Percentiles rank a stretch among this genome's conserved stretches.
Evolutionary conservation across 2,797 vertebrate species (phyloP).

Genomic region (Kryptopterus vitreolus): DNA sequence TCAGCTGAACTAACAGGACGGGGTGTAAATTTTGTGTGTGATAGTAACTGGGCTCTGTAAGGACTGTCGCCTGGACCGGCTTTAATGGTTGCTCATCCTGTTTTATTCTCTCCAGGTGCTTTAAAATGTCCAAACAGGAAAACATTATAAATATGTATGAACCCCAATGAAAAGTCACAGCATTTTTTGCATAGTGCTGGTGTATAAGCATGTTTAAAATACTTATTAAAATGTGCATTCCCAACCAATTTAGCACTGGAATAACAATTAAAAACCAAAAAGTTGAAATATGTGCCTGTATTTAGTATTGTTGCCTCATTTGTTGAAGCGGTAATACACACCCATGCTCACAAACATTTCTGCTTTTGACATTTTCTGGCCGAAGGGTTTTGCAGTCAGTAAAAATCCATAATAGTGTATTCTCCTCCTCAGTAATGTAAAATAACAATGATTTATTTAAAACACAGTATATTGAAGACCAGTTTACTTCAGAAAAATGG

Average conservation of each 20-base stretch:
- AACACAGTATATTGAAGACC: background rate
- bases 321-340: background rate
- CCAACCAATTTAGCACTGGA: background rate
- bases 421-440: background rate
- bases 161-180: slow-evolving; percentile 42
- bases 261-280: background rate
- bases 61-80: slow-evolving; percentile 43
- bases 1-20: background rate
- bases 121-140: slow-evolving; percentile 66
- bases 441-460: background rate
- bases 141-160: slow-evolving; percentile 56
- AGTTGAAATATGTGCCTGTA: slow-evolving; percentile 18
- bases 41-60: background rate
- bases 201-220: slow-evolving; percentile 1
- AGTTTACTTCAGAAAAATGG: background rate
- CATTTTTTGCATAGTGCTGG: slow-evolving; percentile 2
- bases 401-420: background rate
- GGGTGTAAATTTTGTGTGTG: background rate
- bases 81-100: slow-evolving; percentile 28
- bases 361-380: background rate
- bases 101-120: slow-evolving; percentile 50
- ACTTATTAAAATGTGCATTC: background rate
- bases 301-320: background rate
- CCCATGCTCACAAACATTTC: slow-evolving; percentile 15
- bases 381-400: background rate